phyloP scores from a whole-genome alignment of 2,113 vertebrate species.

The Amphilophus citrinellus region DNA sequence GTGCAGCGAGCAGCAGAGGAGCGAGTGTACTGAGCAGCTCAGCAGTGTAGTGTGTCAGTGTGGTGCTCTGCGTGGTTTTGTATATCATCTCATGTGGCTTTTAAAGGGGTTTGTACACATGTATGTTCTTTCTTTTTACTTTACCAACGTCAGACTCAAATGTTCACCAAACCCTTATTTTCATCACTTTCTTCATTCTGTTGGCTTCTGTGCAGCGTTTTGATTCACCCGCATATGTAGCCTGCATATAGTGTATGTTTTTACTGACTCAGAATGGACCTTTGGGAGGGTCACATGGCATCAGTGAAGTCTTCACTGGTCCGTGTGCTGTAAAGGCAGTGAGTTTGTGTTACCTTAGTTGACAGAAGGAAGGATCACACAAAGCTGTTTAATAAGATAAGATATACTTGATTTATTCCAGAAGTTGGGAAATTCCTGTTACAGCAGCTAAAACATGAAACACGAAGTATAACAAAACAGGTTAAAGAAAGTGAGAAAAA shows the following conservation, averaged over 20 bases:
- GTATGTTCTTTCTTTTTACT: not conserved
- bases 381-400: not conserved
- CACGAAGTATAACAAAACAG: not conserved
- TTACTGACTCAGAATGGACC: not conserved
- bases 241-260: not conserved
- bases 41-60: constrained; percentile 15
- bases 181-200: not conserved
- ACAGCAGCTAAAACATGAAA: not conserved
- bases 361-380: not conserved
- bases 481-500: not conserved
- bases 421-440: not conserved
- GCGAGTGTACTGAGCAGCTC: not conserved
- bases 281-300: not conserved
- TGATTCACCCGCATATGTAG: not conserved
- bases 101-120: not conserved
- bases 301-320: not conserved
- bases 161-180: not conserved
- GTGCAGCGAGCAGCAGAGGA: not conserved
- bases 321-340: too few relatives aligned
- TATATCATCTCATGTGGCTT: not conserved
- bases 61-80: not conserved
- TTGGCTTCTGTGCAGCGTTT: not conserved
- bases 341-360: too few relatives aligned
- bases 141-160: not conserved
- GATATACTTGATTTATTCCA: not conserved